Evolutionary conservation across 2,888 invertebrate genomes (phyloP).

Genomic region (Agonopterix alstromeriana): DNA sequence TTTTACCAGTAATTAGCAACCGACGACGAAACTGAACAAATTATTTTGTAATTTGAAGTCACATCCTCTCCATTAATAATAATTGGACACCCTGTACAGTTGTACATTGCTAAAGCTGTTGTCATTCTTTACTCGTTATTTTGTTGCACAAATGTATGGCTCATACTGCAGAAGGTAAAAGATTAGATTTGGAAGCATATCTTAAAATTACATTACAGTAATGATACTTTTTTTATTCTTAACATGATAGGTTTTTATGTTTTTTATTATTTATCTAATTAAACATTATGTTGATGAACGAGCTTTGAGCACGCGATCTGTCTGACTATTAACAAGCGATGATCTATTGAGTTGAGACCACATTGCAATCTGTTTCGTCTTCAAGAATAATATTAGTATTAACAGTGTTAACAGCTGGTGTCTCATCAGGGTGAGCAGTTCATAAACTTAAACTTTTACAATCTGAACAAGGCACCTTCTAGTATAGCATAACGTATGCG

Average conservation of each 20-base stretch:
- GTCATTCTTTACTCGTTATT: too few relatives aligned
- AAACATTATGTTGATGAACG: neutral
- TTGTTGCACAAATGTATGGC: too few relatives aligned
- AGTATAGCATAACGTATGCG: too few relatives aligned
- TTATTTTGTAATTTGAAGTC: conserved; percentile 57
- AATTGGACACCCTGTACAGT: conserved; percentile 19
- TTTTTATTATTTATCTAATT: neutral
- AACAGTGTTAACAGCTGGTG: too few relatives aligned
- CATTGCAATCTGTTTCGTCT: too few relatives aligned
- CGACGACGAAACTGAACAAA: conserved; percentile 26
- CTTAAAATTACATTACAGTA: neutral
- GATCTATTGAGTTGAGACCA: too few relatives aligned
- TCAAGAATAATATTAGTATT: too few relatives aligned
- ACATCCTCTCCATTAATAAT: conserved; percentile 24
- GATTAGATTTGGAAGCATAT: too few relatives aligned
- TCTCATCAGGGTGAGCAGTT: too few relatives aligned
- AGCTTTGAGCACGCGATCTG: neutral
- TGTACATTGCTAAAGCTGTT: conserved; percentile 7
- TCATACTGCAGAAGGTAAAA: too few relatives aligned
- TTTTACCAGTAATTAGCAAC: conserved; percentile 26
- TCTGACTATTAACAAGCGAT: neutral
- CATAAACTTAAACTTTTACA: too few relatives aligned
- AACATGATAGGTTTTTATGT: neutral
- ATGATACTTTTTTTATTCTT: neutral
- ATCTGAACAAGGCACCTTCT: too few relatives aligned